phyloP scores from a whole-genome alignment of 2,888 invertebrate genomes.

The Polydrusus tereticollis region DNA sequence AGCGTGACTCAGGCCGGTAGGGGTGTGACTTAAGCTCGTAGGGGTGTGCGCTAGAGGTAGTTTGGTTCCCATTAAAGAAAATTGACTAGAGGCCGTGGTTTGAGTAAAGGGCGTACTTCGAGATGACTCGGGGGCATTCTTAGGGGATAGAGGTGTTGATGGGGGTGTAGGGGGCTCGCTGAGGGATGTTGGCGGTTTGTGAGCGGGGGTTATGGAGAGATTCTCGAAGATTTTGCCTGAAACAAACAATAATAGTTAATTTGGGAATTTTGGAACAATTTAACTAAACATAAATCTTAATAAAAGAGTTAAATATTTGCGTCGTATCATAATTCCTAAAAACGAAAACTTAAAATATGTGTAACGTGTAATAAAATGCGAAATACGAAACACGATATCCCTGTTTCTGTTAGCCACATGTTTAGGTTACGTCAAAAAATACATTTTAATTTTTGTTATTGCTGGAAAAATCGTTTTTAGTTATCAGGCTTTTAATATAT shows the following conservation, averaged over 20 bases:
- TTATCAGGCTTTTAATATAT: constrained; percentile 18
- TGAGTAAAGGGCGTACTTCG: constrained; percentile 31
- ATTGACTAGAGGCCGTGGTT: constrained; percentile 45
- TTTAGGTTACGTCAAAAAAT: constrained; percentile 28
- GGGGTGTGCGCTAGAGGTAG: constrained; percentile 60
- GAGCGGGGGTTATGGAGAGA: constrained; percentile 57
- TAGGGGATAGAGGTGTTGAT: constrained; percentile 68
- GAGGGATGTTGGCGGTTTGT: constrained; percentile 59
- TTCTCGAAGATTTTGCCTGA: constrained; percentile 70
- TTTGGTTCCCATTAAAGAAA: constrained; percentile 47
- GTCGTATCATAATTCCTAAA: background rate
- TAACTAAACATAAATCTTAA: too few species aligned
- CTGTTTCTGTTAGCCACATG: constrained; percentile 29
- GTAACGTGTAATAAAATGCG: background rate
- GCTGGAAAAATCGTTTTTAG: constrained; percentile 21
- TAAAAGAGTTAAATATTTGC: too few species aligned
- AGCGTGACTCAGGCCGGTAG: constrained; percentile 18
- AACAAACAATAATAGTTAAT: constrained; percentile 51
- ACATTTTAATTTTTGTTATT: constrained; percentile 24
- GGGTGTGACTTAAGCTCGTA: constrained; percentile 20
- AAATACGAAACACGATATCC: constrained; percentile 13
- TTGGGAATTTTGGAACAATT: too few species aligned
- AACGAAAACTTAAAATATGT: constrained; percentile 1
- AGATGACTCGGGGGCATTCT: constrained; percentile 52
- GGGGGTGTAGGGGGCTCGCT: constrained; percentile 70